Evolutionary conservation across 2,113 vertebrate genomes (phyloP).

Genomic region (Geococcyx californianus): DNA sequence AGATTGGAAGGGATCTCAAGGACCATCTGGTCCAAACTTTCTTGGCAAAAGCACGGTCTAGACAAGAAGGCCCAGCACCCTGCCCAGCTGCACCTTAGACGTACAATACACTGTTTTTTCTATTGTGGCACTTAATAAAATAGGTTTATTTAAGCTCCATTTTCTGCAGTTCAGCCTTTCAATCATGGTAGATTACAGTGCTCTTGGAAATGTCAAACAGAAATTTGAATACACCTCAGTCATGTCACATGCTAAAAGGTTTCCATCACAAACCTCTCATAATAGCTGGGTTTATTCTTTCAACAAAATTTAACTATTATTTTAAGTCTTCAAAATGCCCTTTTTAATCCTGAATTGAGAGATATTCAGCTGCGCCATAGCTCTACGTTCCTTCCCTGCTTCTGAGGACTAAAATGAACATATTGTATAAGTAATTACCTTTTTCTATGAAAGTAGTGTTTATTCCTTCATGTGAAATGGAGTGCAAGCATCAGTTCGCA

Average conservation of each 20-base stretch:
- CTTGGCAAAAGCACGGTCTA: no score
- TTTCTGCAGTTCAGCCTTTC: background rate
- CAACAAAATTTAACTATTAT: background rate
- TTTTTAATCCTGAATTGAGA: background rate
- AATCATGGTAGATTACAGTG: background rate
- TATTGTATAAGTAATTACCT: background rate
- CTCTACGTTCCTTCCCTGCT: background rate
- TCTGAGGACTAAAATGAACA: background rate
- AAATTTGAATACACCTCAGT: background rate
- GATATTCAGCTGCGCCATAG: background rate
- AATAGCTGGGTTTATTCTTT: background rate
- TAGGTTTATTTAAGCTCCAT: background rate
- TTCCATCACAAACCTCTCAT: background rate
- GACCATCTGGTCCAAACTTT: no score
- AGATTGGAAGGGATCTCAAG: no score
- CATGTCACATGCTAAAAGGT: background rate
- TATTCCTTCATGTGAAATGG: background rate
- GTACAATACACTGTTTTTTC: background rate
- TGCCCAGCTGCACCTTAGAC: no score
- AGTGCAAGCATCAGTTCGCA: background rate
- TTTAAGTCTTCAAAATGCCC: background rate
- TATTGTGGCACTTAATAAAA: background rate
- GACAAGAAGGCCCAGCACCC: no score
- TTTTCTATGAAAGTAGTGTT: background rate
- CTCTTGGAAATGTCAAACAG: constrained; percentile 16